These are phyloP conservation scores for Drosophila micromelanica DNA, from an alignment of 1,140 invertebrate genomes.

Conservation along the genomic window DNA sequence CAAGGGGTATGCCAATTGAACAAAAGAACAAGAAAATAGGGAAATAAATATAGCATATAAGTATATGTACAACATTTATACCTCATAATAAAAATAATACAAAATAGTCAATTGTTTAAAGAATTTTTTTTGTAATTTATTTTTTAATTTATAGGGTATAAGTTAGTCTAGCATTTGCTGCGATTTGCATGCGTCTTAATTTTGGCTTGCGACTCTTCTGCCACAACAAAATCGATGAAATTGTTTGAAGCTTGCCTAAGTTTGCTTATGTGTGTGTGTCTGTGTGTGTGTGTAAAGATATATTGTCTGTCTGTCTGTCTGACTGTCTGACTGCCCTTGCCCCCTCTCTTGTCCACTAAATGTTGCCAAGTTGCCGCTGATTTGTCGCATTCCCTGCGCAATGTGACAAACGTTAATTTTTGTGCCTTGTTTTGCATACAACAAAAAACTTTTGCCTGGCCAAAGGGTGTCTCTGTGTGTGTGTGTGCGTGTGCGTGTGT, in stretches of 20 bases:
- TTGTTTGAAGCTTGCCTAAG: constrained; percentile 64
- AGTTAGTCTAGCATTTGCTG: background rate
- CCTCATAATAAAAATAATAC: too few relatives aligned
- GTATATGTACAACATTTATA: too few relatives aligned
- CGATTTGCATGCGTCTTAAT: background rate
- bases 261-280: constrained; percentile 21
- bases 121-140: too few relatives aligned
- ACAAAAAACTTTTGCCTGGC: constrained; percentile 52
- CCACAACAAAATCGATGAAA: constrained; percentile 68
- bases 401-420: constrained; percentile 83
- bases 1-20: too few relatives aligned
- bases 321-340: constrained; percentile 9
- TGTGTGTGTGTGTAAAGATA: background rate
- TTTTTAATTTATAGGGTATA: background rate
- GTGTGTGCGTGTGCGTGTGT: background rate
- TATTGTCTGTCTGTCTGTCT: constrained; percentile 1
- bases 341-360: background rate
- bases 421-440: constrained; percentile 81
- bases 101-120: too few relatives aligned
- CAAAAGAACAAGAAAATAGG: too few relatives aligned
- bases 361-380: constrained; percentile 58
- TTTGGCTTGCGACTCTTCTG: constrained; percentile 7
- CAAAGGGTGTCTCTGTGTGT: background rate
- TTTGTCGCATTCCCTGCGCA: constrained; percentile 80
- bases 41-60: too few relatives aligned